Base-by-base conservation (phyloP, 2,888 invertebrate genomes). In the Thera britannica region DNA sequence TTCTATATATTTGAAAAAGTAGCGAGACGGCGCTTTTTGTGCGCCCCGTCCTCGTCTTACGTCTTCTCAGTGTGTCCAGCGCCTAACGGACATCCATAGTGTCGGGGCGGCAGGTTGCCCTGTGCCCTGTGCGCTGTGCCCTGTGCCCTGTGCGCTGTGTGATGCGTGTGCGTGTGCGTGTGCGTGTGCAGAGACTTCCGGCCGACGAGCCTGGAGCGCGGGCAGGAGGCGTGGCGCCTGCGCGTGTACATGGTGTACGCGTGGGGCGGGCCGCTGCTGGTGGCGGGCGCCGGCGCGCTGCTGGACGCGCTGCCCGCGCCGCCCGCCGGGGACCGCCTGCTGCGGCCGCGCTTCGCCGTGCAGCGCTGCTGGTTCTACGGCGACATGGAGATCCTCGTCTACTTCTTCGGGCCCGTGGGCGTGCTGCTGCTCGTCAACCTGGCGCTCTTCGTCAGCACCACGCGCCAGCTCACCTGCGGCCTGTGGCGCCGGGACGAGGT, bases 401-500 rank as follows among this genome's bases (percentile, higher is more conserved):
- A 97, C 90, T 98, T 98, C 93, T 97, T 96, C 86, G 97, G 97
- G 6, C 98, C 98, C 7, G 95, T 98, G 74, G 97, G 97, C 67
- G 94, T 96, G 72, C 94, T 98, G 73, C 93, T 98, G 75, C 94
- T 96, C 76, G 95, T 97, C 74, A 98, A 98, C 88, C 94, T 97
- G 70, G 93, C 96, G 67, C 95, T 98, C 70, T 98, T 98, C 89
- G 94, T 95, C 44, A 96, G 96, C 72, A 97, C 97, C 48, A 97
- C 97, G 61, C 95, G 97, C 69, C 97, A 97, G 93, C 93, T 97
- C 76, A 97, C 97, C 35, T 97, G 97, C 86, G 97, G 97, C 58
- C 94, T 97, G 58, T 97, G 97, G 97, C 97, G 97, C 83, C 95
- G 97, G 72, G 97, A 97, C 88, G 96, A 97, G 78, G 97, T 97